Evolutionary conservation across 1,140 invertebrate species (phyloP).

Genomic region (Sitobion miscanthi): DNA sequence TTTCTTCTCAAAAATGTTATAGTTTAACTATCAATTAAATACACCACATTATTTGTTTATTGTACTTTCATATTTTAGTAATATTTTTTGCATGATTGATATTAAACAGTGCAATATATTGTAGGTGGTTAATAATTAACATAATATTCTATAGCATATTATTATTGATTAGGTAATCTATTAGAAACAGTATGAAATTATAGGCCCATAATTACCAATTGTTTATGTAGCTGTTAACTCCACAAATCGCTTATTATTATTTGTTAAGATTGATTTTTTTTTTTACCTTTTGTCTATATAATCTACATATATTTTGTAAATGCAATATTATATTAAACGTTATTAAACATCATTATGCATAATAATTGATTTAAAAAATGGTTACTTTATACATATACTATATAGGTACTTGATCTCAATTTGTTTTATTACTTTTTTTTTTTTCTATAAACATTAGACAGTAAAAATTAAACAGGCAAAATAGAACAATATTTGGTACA

Average conservation of each 20-base stretch:
- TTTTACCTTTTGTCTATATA: background rate
- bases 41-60: background rate
- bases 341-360: background rate
- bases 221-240: background rate
- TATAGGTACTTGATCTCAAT: too few species aligned
- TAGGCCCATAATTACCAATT: background rate
- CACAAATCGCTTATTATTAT: background rate
- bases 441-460: too few species aligned
- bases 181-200: background rate
- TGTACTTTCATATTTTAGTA: background rate
- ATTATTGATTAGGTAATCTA: background rate
- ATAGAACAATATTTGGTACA: too few species aligned
- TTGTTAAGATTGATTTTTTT: conserved; percentile 5
- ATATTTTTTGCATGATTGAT: background rate
- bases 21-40: background rate
- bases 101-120: background rate
- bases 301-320: conserved; percentile 2
- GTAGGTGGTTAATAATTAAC: background rate
- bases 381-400: too few species aligned
- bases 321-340: background rate
- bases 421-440: too few species aligned
- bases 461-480: too few species aligned
- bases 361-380: background rate
- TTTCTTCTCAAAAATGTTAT: background rate
- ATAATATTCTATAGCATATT: background rate